Evolutionary conservation across 2,113 vertebrate species (phyloP).

Genomic region (Vanacampus margaritifer): DNA sequence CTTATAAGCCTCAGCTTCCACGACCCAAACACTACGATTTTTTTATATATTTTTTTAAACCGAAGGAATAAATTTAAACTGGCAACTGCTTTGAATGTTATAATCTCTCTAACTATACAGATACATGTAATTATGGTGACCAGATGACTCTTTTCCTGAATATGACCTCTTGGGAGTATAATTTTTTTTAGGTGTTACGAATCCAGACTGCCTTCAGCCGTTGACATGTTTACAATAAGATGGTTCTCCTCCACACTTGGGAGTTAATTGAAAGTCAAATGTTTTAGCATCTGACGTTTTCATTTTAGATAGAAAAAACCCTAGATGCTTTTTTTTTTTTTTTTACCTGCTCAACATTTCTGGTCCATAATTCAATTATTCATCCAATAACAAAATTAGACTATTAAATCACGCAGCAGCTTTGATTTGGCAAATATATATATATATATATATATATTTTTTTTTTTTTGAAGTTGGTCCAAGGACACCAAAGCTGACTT

Average conservation of each 20-base stretch:
- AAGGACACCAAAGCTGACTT: background rate
- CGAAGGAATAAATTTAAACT: constrained; percentile 2
- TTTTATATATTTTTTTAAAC: constrained; percentile 4
- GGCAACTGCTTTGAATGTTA: constrained; percentile 4
- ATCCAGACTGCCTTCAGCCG: no score
- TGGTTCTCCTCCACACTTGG: no score
- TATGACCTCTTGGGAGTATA: background rate
- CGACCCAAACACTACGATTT: background rate
- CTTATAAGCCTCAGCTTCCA: constrained; percentile 16
- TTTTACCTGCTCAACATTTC: background rate
- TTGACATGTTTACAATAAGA: no score
- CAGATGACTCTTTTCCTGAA: no score
- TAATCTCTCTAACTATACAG: background rate
- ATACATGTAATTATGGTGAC: background rate
- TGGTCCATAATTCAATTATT: background rate
- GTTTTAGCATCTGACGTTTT: no score
- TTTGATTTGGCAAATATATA: no score
- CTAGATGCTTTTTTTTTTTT: no score
- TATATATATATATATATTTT: no score
- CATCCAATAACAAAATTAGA: background rate
- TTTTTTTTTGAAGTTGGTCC: background rate
- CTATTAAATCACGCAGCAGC: background rate
- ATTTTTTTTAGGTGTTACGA: no score
- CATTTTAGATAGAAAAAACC: no score
- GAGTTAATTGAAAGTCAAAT: no score